Evolutionary conservation across 30 jellyfish, hydroid and myxozoan genomes (phyloP), one percentile per base, ranked within the genome.

Genomic region (Cassiopea xamachana): DNA sequence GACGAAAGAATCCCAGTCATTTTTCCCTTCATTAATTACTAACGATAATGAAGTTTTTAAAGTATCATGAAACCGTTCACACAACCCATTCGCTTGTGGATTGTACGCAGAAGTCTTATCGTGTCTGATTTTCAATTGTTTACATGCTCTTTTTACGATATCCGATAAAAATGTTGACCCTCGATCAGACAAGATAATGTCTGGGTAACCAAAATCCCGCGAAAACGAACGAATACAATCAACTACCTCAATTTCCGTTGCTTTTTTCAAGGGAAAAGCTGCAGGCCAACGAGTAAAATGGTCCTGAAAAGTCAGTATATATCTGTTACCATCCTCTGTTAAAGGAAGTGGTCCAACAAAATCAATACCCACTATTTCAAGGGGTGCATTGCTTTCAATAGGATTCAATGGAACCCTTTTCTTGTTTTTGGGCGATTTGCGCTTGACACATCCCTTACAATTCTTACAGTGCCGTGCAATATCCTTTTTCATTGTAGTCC

Each of bases 261-360:
- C 73, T 17, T 88, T 60, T 5, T 69, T 58, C 13, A 88, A 69
- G 43, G 95, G 77, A 88, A 45, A 88, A 71, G 79, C 95, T 19
- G 73, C 95, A 13, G 87, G 86, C 95, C 95, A 88, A 16, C 92
- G 73, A 2, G 92, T 69, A 44, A 89, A 81, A 62, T 89, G 84
- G 75, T 89, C 88, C 50, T 48, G 71, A n/a, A 81, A n/a, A 49
- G 84, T 90, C 43, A 89, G 71, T 7, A 81, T 83, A 51, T 87
- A 87, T 55, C 78, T 77, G 69, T 88, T 80, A 2, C 95, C 95
- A 19, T 51, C 46, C 17, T 61, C 58, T 48, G 92, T 44, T 62
- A 69, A 18, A 6, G 95, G 95, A 51, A 88, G 73, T 7, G 95
- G 95, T n/a, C 95, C 95, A 13, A 88, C 90, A 48, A 88, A 49